phyloP scores from a whole-genome alignment of 2,113 vertebrate genomes.

The Platycercus adscitus region DNA sequence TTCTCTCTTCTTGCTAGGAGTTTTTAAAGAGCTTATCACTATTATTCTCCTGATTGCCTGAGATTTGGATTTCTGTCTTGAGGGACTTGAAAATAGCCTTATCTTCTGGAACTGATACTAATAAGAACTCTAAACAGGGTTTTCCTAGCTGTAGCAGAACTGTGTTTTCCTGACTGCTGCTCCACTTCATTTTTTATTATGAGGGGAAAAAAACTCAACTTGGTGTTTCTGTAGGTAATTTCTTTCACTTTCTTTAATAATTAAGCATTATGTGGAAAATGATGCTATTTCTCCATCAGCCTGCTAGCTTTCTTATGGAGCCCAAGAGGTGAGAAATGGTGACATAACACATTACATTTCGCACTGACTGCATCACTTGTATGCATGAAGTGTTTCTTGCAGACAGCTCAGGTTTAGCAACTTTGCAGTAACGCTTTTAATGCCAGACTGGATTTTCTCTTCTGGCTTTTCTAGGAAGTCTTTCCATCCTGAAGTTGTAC shows the following conservation, averaged over 20 bases:
- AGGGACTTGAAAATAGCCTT: not conserved
- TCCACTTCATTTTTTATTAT: not conserved
- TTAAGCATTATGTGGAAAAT: not conserved
- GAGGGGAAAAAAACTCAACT: too few species aligned
- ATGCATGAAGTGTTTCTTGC: not conserved
- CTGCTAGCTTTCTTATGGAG: not conserved
- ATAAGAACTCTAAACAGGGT: not conserved
- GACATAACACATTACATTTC: not conserved
- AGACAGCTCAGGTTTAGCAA: not conserved
- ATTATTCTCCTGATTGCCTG: not conserved
- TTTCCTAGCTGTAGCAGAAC: not conserved
- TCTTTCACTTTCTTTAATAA: not conserved
- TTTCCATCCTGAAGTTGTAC: not conserved
- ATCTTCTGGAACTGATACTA: not conserved
- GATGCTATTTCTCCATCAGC: not conserved
- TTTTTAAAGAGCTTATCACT: not conserved
- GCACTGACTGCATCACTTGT: not conserved
- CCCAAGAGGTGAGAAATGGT: not conserved
- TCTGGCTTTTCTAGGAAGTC: not conserved
- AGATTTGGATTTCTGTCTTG: not conserved
- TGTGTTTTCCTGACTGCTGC: not conserved
- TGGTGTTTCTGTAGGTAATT: not conserved
- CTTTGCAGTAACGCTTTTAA: not conserved
- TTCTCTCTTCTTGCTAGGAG: not conserved
- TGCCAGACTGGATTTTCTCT: not conserved